Evolutionary conservation across 2,888 invertebrate species (phyloP), one percentile per base, ranked within the genome.

Genomic region (Halictus ligatus): DNA sequence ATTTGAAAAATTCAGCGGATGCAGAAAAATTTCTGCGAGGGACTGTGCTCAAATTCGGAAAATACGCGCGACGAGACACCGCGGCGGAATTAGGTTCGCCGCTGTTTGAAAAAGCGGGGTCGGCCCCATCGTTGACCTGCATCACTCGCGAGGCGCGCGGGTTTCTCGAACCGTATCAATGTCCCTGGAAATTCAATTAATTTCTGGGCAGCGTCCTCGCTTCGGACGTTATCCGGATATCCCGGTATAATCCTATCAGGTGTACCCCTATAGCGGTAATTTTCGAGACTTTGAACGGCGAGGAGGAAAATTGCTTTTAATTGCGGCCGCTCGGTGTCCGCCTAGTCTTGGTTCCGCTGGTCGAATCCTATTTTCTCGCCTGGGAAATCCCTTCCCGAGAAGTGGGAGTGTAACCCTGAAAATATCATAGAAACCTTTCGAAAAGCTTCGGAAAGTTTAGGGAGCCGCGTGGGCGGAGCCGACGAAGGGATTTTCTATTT

Each of bases 131-230:
- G 72, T 77, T 69, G 72, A 78, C 78, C 74, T 46, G 78, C 48
- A 6, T 81, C 76, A 78, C 85, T 85, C 1, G 5, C 43, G 29
- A 18, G 25, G 10, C 40, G 5, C 67, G 58, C 78, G 25, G 15
- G 60, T 60, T 18, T 2, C 35, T 15, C 5, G 13, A 46, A 29
- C 64, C 48, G 46, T 46, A 76, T 78, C 43, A 81, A 35, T 54
- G 48, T 25, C 21, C 50, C 1, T 35, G 0, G 15, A 13, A 48
- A 85, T 81, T 75, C 25, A 48, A 79, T 85, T 76, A 73, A 81
- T 76, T 81, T 15, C n/a, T 35, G 13, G 46, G 15, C 29, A 6
- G 29, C 35, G 35, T 6, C 35, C 35, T 18, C 6, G 8, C 35
- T 35, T 3, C 29, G n/a, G 10, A 7, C 46, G 43, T 60, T 12